Base-by-base conservation (phyloP, 2,113 vertebrate species). In the Taurulus bubalis region DNA sequence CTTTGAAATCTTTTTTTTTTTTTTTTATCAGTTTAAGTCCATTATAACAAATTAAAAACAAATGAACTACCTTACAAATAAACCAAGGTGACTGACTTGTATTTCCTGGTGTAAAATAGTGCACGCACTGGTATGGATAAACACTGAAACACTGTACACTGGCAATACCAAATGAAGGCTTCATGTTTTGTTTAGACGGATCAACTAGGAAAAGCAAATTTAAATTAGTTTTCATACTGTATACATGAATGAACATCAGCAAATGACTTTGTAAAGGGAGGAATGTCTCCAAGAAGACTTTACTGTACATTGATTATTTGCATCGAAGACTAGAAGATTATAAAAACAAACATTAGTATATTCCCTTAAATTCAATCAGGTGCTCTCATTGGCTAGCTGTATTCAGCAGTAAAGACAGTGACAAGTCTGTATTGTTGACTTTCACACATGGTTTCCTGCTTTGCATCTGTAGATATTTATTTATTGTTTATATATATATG, bases 71-170 rank as follows among this genome's bases (percentile, higher is more conserved):
- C 3, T 22, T 22, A 18, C 3, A 73, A 32, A 47, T n/a, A 56
- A 26, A 4, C 53, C 40, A 28, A 59, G 16, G 18, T 22, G 12
- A 30, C 22, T 16, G 12, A 53, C 22, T 58, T 2, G 38, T 40
- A 45, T 63, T 74, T 78, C 34, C 60, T 58, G 73, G 26, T 20
- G n/a, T 32, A 63, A 62, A 58, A n/a, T 36, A 76, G 64, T 58
- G 47, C 26, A 3, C 0, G 1, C 26, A 38, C 40, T 51, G 59
- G n/a, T n/a, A 42, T 56, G 66, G 49, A 65, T 59, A 68, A 76
- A 40, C 56, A 12, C 34, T 40, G 20, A 63, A 70, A 28, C 34
- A 51, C 24, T 51, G 24, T n/a, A n/a, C 20, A 49, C n/a, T 16
- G 16, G 59, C 20, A 49, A 3, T 2, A 58, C 20, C 9, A 15